Base-by-base conservation (phyloP, 2,113 vertebrate species). In the Lasiurus cinereus region DNA sequence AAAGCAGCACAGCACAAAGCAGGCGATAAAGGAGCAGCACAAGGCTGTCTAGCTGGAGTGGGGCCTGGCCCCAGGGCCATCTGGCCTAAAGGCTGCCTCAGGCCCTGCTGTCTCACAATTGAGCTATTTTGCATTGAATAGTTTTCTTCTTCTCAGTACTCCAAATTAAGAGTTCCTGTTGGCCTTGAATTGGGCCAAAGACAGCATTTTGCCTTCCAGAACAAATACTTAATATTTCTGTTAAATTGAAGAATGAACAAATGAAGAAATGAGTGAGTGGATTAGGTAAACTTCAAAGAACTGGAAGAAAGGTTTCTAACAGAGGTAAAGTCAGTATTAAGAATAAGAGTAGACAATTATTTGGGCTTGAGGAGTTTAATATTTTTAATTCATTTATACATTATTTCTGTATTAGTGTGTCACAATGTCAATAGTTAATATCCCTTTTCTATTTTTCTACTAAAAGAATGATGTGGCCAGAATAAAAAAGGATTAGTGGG, bases 311-410 rank as follows among this genome's bases (percentile, higher is more conserved):
- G 24, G 31, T 10, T 95, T n/a, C 43, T 83, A 83, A 69, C 11
- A 83, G 27, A 83, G 22, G 19, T 48, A 43, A 92, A 29, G 7
- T 67, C 43, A 69, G 54, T 77, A 50, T 46, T 83, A 74, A 83
- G 90, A 92, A 96, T 11, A 59, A 31, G 43, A 73, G 15, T 0
- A 78, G 31, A 69, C 6, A 76, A 85, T 83, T 77, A 76, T 39
- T 67, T 85, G 77, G 29, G 24, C 72, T 56, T 72, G 46, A 90
- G 73, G 24, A 72, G 14, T 11, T 93, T 88, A 87, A 62, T 69
- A 77, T 39, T 79, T 91, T 93, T 62, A 79, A 31, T 80, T 95
- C 19, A 80, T 24, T 86, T 91, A 69, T 83, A 93, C 84, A 77
- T 59, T 84, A 12, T 67, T 78, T 93, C 29, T 95, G 36, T 56